Conservation (phyloP, 92 coral and sea anemone species). For the Epizoanthus fatuus region DNA sequence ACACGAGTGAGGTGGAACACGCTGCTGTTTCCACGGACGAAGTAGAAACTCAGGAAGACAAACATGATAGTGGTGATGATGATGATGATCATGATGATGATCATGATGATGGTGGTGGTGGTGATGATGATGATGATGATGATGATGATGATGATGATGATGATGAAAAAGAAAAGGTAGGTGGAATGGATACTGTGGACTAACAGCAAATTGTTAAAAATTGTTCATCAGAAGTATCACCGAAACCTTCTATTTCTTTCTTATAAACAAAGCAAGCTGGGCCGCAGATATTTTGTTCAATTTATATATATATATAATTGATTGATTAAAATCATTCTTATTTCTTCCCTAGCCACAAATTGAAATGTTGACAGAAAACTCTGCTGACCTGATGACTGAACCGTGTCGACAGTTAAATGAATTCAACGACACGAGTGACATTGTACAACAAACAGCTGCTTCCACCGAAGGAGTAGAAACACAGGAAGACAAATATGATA, state of each 20-base stretch:
- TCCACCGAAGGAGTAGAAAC: background rate
- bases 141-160: too few species aligned
- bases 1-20: background rate
- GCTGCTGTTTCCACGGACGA: background rate
- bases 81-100: too few species aligned
- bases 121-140: background rate
- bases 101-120: background rate
- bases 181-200: too few species aligned
- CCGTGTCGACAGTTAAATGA: background rate
- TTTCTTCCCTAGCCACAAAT: background rate
- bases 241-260: background rate
- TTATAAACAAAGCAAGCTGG: background rate
- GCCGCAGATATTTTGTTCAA: background rate
- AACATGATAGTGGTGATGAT: background rate
- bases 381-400: background rate
- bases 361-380: background rate
- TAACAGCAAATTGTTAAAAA: too few species aligned
- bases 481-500: background rate
- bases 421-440: background rate
- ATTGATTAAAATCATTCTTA: background rate
- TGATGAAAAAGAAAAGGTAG: too few species aligned
- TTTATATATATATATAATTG: background rate
- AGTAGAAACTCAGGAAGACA: background rate
- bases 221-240: too few species aligned
- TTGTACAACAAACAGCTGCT: background rate